Percentiles rank a stretch among this genome's conserved stretches.
Conservation (phyloP, 2,113 vertebrate genomes). For the Pangasianodon hypophthalmus region DNA sequence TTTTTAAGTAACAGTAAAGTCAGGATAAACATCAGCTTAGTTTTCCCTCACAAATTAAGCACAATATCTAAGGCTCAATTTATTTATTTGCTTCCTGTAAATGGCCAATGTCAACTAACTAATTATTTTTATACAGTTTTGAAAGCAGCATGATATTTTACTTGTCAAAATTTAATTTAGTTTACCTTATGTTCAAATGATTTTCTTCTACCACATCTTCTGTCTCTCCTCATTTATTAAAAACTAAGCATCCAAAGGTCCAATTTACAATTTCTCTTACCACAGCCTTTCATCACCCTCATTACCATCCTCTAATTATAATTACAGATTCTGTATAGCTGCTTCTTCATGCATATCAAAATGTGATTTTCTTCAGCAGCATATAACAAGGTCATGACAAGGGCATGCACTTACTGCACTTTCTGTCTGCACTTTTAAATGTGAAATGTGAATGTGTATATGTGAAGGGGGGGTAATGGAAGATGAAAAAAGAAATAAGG, state of each 20-base stretch:
- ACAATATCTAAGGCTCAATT: neutral
- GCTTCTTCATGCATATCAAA: slow-evolving; percentile 38
- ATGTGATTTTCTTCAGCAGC: slow-evolving; percentile 9
- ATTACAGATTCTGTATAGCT: slow-evolving; percentile 46
- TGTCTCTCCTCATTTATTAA: neutral
- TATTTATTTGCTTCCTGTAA: neutral
- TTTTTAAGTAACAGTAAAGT: neutral
- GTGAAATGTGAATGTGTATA: neutral
- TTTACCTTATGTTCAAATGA: neutral
- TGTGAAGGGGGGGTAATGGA: no score
- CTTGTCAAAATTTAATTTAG: no score
- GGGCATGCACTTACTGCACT: neutral
- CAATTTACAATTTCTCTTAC: slow-evolving; percentile 23
- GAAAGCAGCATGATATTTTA: neutral
- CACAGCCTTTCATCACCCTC: slow-evolving; percentile 37
- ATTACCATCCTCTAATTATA: slow-evolving; percentile 48
- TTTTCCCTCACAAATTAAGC: neutral
- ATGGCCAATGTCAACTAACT: neutral
- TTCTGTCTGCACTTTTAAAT: slow-evolving; percentile 3
- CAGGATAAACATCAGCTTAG: neutral
- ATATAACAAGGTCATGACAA: slow-evolving; percentile 45
- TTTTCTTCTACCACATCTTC: neutral
- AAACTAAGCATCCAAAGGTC: slow-evolving; percentile 24
- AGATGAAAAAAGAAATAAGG: neutral
- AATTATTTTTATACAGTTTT: neutral